phyloP scores from a whole-genome alignment of 2,888 invertebrate genomes.

The Hypselothyrea guttata region DNA sequence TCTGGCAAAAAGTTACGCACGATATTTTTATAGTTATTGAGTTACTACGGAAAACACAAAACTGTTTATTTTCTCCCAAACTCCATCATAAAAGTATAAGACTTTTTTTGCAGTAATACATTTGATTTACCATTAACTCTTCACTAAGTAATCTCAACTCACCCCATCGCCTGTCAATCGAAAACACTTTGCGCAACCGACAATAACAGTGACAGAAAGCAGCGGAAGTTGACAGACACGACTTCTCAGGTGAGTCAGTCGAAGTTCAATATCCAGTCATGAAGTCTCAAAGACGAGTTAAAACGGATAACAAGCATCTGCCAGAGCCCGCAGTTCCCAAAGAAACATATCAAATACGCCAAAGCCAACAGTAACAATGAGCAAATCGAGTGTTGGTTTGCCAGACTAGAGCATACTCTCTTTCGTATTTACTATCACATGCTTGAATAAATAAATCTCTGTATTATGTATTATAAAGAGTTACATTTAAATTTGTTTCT shows the following conservation, averaged over 20 bases:
- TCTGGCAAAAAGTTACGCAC: too few species aligned
- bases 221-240: constrained; percentile 28
- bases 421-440: too few species aligned
- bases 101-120: constrained; percentile 36
- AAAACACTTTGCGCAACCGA: constrained; percentile 40
- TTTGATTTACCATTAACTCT: constrained; percentile 51
- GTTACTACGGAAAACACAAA: too few species aligned
- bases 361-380: too few species aligned
- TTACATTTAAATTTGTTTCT: too few species aligned
- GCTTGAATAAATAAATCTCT: too few species aligned
- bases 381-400: too few species aligned
- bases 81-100: constrained; percentile 11
- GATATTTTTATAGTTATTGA: too few species aligned
- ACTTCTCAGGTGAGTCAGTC: constrained; percentile 48
- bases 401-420: too few species aligned
- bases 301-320: neutral
- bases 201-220: constrained; percentile 26
- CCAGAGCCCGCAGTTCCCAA: constrained; percentile 17
- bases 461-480: too few species aligned
- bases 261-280: neutral
- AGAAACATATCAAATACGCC: constrained; percentile 47
- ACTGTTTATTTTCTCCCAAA: too few species aligned
- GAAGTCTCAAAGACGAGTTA: neutral
- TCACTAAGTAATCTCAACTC: constrained; percentile 27
- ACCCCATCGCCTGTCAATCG: constrained; percentile 56